phyloP scores from a whole-genome alignment of 2,888 invertebrate genomes.

The Andrena bucephala region DNA sequence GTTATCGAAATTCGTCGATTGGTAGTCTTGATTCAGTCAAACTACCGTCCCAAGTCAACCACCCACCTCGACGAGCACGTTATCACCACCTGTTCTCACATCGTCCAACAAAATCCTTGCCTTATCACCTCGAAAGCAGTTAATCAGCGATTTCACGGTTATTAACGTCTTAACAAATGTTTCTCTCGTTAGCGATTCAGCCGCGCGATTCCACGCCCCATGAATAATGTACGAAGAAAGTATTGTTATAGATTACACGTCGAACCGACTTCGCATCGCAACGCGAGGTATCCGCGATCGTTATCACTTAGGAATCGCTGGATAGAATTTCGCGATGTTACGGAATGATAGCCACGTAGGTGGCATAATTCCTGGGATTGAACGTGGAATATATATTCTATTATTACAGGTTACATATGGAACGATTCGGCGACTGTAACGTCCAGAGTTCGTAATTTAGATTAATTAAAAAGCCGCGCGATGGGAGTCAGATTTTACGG shows the following conservation, averaged over 20 bases:
- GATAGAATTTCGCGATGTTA: conserved; percentile 13
- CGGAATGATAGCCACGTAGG: conserved; percentile 21
- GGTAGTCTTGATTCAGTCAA: neutral
- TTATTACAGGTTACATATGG: neutral
- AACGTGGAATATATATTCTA: conserved; percentile 4
- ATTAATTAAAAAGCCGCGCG: neutral
- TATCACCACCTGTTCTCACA: conserved; percentile 1
- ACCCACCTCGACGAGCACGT: neutral
- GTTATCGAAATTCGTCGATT: neutral
- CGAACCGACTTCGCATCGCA: no score
- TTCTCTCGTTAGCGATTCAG: conserved; percentile 27
- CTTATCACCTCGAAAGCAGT: conserved; percentile 13
- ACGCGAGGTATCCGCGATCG: neutral
- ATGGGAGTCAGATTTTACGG: conserved; percentile 2
- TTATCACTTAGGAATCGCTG: conserved; percentile 23
- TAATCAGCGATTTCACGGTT: conserved; percentile 39
- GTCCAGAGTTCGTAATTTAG: neutral
- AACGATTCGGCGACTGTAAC: conserved; percentile 2
- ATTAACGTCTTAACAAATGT: conserved; percentile 38
- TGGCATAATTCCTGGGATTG: conserved; percentile 26
- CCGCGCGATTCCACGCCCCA: neutral
- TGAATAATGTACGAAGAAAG: conserved; percentile 53
- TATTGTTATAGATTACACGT: conserved; percentile 21
- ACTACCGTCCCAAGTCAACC: neutral
- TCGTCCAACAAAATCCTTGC: neutral